These are phyloP conservation scores for Drosophila tanythrix DNA, from an alignment of 2,888 invertebrate genomes.

Conservation along the genomic window DNA sequence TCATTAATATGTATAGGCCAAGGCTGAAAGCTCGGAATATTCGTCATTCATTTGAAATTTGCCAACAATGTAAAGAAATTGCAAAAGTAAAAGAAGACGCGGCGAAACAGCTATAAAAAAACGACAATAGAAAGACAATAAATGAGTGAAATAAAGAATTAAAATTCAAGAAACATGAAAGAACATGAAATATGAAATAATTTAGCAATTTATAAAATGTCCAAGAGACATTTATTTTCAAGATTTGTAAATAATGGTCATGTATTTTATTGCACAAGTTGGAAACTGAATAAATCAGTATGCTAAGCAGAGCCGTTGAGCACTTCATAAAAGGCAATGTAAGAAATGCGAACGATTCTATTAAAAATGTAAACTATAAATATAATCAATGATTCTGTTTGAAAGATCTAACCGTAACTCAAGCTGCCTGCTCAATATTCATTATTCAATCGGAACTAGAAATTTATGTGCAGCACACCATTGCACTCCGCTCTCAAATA, in stretches of 20 bases:
- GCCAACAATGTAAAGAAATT: conserved; percentile 3
- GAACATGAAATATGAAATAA: background rate
- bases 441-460: conserved; percentile 37
- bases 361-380: conserved; percentile 6
- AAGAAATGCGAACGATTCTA: conserved; percentile 16
- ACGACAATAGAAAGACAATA: background rate
- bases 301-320: conserved; percentile 1
- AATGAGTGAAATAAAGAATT: background rate
- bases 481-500: conserved; percentile 20
- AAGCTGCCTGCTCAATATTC: conserved; percentile 33
- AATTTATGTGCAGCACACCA: conserved; percentile 17
- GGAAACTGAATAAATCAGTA: conserved; percentile 12
- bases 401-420: background rate
- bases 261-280: background rate
- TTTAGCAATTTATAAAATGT: background rate
- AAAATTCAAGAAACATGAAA: background rate
- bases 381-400: conserved; percentile 22
- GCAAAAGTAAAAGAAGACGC: background rate
- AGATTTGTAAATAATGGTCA: background rate
- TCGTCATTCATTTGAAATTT: conserved; percentile 5
- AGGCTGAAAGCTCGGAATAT: conserved; percentile 17
- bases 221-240: background rate
- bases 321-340: conserved; percentile 15
- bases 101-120: background rate
- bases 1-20: conserved; percentile 40